Percentiles rank a stretch among this genome's conserved stretches.
These are phyloP conservation scores for Amia ocellicauda DNA, from an alignment of 2,113 vertebrate species.

Conservation along the genomic window DNA sequence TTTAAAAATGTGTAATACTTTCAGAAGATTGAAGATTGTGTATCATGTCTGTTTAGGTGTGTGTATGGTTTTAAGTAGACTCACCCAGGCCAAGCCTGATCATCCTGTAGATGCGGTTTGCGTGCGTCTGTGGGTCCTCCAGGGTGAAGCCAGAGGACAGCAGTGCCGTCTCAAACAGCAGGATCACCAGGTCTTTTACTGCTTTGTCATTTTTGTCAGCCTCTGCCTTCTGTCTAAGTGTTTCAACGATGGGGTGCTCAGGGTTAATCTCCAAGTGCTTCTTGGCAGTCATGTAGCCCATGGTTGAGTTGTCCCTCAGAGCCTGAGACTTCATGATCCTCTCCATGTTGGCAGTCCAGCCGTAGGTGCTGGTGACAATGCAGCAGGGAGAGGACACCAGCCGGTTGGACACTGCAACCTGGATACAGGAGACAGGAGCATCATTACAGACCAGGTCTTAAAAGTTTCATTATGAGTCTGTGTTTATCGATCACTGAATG, in stretches of 20 bases:
- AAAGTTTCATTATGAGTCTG: too few relatives aligned
- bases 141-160: slow-evolving; percentile 76
- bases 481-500: too few relatives aligned
- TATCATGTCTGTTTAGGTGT: too few relatives aligned
- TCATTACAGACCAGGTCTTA: too few relatives aligned
- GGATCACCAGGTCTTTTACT: slow-evolving; percentile 74
- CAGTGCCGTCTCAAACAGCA: slow-evolving; percentile 70
- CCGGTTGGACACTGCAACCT: slow-evolving; percentile 71
- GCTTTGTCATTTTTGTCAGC: slow-evolving; percentile 75
- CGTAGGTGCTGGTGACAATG: slow-evolving; percentile 76
- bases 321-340: slow-evolving; percentile 80
- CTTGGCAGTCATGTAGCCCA: slow-evolving; percentile 79
- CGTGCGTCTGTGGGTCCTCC: slow-evolving; percentile 74
- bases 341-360: slow-evolving; percentile 80
- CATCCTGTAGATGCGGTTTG: slow-evolving; percentile 79
- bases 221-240: slow-evolving; percentile 68
- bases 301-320: slow-evolving; percentile 71
- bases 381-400: slow-evolving; percentile 72
- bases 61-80: too few relatives aligned
- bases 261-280: slow-evolving; percentile 77
- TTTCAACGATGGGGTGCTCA: slow-evolving; percentile 67
- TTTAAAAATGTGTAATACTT: too few relatives aligned
- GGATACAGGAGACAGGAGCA: background rate
- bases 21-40: too few relatives aligned
- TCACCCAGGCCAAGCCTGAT: slow-evolving; percentile 75